phyloP scores from a whole-genome alignment of 2,113 vertebrate genomes.

The Lycaon pictus region DNA sequence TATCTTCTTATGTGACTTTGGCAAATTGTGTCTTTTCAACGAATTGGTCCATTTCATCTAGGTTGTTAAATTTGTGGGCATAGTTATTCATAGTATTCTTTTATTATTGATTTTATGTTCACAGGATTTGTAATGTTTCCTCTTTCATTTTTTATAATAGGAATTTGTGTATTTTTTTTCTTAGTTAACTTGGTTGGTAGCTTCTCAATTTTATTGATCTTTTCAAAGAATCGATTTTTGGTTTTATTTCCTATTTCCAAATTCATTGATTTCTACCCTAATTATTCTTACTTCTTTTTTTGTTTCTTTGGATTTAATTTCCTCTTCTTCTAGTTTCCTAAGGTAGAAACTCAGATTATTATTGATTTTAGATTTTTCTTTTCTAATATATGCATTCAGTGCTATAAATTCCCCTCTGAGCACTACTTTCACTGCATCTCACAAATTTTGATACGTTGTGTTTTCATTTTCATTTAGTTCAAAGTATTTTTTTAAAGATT shows the following conservation, averaged over 20 bases:
- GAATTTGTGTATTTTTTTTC: not conserved
- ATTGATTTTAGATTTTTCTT: not conserved
- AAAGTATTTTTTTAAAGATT: not conserved
- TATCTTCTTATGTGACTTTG: not conserved
- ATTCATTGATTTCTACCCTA: not conserved
- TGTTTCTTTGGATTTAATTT: not conserved
- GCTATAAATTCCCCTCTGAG: not conserved
- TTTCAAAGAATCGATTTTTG: not conserved
- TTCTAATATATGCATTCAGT: not conserved
- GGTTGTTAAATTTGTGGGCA: not conserved
- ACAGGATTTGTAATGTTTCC: not conserved
- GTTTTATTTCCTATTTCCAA: not conserved
- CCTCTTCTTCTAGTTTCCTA: not conserved
- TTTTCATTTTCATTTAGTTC: not conserved
- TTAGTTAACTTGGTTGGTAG: not conserved
- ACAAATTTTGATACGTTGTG: not conserved
- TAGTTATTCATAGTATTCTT: not conserved
- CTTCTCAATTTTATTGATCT: not conserved
- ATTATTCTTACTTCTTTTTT: not conserved
- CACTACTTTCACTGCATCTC: not conserved
- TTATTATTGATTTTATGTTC: not conserved
- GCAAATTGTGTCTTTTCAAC: not conserved
- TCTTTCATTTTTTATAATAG: not conserved
- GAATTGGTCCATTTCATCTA: not conserved
- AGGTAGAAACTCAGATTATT: not conserved